A percentile compares a stretch with the other conserved stretches of the same genome.
Conservation (phyloP, 1,140 invertebrate genomes). For the Latrodectus geometricus region DNA sequence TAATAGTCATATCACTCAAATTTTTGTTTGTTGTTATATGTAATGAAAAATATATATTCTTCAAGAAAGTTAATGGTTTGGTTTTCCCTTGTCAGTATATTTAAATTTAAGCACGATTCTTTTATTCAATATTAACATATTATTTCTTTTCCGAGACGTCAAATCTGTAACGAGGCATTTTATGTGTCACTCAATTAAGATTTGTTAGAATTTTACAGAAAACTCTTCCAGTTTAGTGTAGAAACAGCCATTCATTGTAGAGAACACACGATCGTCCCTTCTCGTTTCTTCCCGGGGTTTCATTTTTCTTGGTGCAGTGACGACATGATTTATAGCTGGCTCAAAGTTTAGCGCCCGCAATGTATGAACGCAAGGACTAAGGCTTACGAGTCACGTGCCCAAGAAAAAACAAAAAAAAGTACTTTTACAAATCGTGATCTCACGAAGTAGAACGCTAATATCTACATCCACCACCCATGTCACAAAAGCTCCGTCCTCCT, state of each 20-base stretch:
- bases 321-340: slow-evolving; percentile 33
- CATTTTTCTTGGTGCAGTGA: slow-evolving; percentile 4
- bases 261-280: background rate
- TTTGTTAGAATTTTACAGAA: background rate
- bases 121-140: no score
- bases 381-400: background rate
- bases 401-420: background rate
- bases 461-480: background rate
- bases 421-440: background rate
- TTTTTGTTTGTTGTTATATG: no score
- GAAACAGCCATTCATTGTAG: background rate
- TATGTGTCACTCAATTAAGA: background rate
- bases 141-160: background rate
- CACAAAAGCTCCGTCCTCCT: background rate
- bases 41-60: no score
- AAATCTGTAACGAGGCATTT: background rate
- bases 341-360: background rate
- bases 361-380: slow-evolving; percentile 1
- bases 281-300: background rate
- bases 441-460: background rate
- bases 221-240: background rate
- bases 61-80: no score
- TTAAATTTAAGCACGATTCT: no score
- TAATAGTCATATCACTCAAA: no score
- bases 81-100: no score